These are phyloP conservation scores for Meandrina meandrites DNA, from an alignment of 92 coral and sea anemone genomes.

Conservation along the genomic window DNA sequence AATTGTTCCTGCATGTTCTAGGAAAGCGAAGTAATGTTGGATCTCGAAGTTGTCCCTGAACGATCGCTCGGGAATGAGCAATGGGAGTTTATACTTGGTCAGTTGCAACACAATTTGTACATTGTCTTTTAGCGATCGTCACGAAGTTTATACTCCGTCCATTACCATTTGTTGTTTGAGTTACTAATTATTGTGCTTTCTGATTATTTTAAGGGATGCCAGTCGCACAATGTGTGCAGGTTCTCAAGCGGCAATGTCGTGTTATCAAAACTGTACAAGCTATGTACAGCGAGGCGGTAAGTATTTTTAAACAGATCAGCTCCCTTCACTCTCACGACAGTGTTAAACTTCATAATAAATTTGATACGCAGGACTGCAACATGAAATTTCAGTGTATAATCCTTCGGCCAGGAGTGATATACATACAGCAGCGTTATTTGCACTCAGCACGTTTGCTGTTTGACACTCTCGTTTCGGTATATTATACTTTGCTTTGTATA, in stretches of 20 bases:
- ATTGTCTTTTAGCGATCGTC: neutral
- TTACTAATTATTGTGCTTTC: neutral
- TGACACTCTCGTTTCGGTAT: neutral
- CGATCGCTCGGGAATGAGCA: conserved; percentile 98
- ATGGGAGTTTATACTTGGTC: conserved; percentile 98
- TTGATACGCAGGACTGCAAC: no score
- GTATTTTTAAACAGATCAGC: neutral
- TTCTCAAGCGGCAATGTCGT: conserved; percentile 91
- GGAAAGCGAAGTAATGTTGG: conserved; percentile 65
- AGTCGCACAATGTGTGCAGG: conserved; percentile 95
- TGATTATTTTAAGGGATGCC: conserved; percentile 83
- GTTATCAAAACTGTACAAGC: conserved; percentile 95
- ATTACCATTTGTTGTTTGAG: neutral
- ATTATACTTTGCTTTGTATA: no score
- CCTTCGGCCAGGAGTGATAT: no score
- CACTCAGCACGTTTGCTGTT: neutral
- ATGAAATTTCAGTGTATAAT: no score
- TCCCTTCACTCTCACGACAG: neutral
- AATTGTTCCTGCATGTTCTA: neutral
- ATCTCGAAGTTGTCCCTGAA: conserved; percentile 98
- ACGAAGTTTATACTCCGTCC: neutral
- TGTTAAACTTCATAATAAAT: no score
- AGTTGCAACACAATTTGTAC: conserved; percentile 26
- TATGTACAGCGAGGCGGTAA: conserved; percentile 99
- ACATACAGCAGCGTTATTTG: neutral